Percentiles rank a stretch among this genome's conserved stretches.
These are phyloP conservation scores for Drosophila lutescens DNA, from an alignment of 2,888 invertebrate species.

Conservation along the genomic window DNA sequence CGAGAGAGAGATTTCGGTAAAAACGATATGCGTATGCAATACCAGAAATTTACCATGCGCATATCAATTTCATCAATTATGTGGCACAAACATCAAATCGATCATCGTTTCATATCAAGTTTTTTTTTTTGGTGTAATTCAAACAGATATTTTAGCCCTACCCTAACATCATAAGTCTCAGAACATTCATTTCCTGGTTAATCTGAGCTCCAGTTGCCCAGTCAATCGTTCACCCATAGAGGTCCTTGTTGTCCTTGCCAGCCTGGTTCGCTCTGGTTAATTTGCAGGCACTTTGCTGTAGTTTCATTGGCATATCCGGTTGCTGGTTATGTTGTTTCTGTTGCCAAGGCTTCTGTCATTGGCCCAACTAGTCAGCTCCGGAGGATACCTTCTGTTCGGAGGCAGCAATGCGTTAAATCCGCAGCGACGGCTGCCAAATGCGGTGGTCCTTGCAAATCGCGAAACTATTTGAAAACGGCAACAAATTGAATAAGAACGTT, in stretches of 20 bases:
- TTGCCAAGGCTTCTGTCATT: constrained; percentile 21
- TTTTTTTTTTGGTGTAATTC: too few species aligned
- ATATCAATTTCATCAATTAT: too few species aligned
- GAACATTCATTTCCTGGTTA: constrained; percentile 15
- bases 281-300: constrained; percentile 55
- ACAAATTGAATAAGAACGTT: constrained; percentile 62
- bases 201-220: constrained; percentile 14
- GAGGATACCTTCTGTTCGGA: constrained; percentile 45
- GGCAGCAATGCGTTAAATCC: constrained; percentile 64
- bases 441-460: constrained; percentile 22
- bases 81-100: too few species aligned
- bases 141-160: neutral
- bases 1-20: too few species aligned
- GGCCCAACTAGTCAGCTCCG: constrained; percentile 18
- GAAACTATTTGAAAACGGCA: constrained; percentile 34
- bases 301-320: constrained; percentile 53
- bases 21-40: too few species aligned
- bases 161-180: neutral
- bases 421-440: constrained; percentile 33
- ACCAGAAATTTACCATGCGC: too few species aligned
- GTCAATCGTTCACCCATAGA: constrained; percentile 26
- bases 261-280: constrained; percentile 54
- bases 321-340: neutral
- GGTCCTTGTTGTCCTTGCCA: constrained; percentile 21
- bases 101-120: too few species aligned